These are phyloP conservation scores for Tyrannus savana DNA, from an alignment of 2,113 vertebrate genomes.

Conservation along the genomic window DNA sequence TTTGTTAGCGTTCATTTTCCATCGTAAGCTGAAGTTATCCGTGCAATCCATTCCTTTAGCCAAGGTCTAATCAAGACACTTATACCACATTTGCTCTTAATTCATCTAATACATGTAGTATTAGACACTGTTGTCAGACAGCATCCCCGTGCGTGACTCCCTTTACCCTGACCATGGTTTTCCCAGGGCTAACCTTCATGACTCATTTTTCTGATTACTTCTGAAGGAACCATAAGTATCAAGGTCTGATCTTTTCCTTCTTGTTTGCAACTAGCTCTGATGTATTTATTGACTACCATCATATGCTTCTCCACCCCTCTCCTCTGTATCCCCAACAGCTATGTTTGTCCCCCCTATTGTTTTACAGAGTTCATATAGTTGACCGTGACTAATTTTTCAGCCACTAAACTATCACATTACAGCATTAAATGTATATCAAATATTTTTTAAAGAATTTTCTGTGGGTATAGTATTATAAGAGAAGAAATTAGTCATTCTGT, in stretches of 20 bases:
- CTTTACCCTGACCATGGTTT: neutral
- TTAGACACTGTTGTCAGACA: neutral
- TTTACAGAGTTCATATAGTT: neutral
- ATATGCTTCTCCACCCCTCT: neutral
- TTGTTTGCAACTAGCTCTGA: neutral
- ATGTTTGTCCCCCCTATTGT: fast-evolving
- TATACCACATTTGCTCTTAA: neutral
- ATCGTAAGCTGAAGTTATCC: neutral
- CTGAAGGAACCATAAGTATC: neutral
- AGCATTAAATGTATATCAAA: neutral
- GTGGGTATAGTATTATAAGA: neutral
- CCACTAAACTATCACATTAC: neutral
- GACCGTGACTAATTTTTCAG: neutral
- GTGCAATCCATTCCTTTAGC: neutral
- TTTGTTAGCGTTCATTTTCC: neutral
- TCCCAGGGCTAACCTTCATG: neutral
- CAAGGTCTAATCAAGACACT: neutral
- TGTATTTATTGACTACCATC: fast-evolving
- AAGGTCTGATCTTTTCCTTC: neutral
- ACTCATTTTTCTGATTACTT: neutral
- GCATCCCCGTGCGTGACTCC: no score
- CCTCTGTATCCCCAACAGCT: neutral
- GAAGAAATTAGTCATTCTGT: neutral
- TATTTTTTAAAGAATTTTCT: conserved; percentile 8
- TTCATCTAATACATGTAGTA: neutral